These are phyloP conservation scores for Sylvia atricapilla DNA, from an alignment of 2,113 vertebrate genomes.

Conservation along the genomic window DNA sequence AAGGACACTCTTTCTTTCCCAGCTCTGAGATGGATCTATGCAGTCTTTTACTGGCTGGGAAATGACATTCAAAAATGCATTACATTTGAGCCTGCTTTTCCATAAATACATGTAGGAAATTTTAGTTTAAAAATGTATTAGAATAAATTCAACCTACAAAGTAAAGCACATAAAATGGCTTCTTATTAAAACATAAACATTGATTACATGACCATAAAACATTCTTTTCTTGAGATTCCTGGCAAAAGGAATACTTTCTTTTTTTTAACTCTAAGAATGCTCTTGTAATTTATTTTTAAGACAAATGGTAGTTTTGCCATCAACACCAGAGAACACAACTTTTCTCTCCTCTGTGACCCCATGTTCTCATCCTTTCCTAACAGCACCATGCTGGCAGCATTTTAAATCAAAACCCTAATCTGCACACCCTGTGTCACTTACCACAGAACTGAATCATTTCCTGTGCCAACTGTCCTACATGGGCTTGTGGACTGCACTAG, in stretches of 20 bases:
- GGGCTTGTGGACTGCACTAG: not conserved
- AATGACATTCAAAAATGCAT: not conserved
- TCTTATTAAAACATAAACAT: not conserved
- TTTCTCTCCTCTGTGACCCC: not conserved
- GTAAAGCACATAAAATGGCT: not conserved
- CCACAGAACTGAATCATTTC: not conserved
- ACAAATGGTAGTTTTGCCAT: not conserved
- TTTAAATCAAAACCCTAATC: not conserved
- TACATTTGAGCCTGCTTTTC: not conserved
- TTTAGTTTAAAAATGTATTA: not conserved
- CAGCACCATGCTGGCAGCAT: not conserved
- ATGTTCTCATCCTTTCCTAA: not conserved
- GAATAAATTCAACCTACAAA: not conserved
- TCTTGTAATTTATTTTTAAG: not conserved
- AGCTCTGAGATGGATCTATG: fast-evolving
- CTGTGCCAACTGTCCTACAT: not conserved
- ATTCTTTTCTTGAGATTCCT: not conserved
- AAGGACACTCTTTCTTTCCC: not conserved
- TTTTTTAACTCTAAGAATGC: not conserved
- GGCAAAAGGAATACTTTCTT: not conserved
- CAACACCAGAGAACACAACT: not conserved
- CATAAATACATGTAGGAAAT: not conserved
- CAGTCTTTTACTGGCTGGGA: not conserved
- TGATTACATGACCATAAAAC: not conserved
- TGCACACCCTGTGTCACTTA: not conserved